These are phyloP conservation scores for Panonychus citri DNA, from an alignment of 1,140 invertebrate genomes.

Conservation along the genomic window DNA sequence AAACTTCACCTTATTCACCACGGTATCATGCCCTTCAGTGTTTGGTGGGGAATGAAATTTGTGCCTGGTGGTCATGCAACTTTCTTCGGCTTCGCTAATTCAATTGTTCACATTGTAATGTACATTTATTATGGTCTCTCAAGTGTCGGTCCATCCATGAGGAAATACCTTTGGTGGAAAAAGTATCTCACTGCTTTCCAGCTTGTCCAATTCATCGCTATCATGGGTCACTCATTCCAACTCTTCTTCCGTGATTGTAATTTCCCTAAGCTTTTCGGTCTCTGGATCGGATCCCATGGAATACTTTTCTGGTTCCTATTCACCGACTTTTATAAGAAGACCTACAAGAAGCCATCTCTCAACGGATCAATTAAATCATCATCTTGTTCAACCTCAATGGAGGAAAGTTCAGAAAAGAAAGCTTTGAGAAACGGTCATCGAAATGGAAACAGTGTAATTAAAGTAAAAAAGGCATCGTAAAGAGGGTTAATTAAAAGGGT, in stretches of 20 bases:
- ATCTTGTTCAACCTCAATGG: neutral
- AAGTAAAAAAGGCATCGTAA: too few species aligned
- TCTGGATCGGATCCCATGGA: neutral
- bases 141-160: constrained; percentile 27
- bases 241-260: neutral
- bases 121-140: constrained; percentile 27
- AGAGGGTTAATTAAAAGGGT: too few species aligned
- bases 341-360: neutral
- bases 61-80: constrained; percentile 2
- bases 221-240: constrained; percentile 1
- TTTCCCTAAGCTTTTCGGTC: neutral
- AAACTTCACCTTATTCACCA: constrained; percentile 86
- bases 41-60: constrained; percentile 37
- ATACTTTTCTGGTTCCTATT: constrained; percentile 1
- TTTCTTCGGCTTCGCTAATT: constrained; percentile 4
- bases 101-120: constrained; percentile 1
- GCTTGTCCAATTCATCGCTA: constrained; percentile 19
- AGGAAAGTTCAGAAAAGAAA: neutral
- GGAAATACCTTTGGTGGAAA: constrained; percentile 33
- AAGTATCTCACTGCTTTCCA: constrained; percentile 30
- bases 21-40: constrained; percentile 77
- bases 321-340: neutral
- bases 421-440: neutral
- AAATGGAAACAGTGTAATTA: neutral
- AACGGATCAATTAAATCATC: neutral